Base-by-base conservation (phyloP, 2,113 vertebrate genomes). In the Bujurquina vittata region DNA sequence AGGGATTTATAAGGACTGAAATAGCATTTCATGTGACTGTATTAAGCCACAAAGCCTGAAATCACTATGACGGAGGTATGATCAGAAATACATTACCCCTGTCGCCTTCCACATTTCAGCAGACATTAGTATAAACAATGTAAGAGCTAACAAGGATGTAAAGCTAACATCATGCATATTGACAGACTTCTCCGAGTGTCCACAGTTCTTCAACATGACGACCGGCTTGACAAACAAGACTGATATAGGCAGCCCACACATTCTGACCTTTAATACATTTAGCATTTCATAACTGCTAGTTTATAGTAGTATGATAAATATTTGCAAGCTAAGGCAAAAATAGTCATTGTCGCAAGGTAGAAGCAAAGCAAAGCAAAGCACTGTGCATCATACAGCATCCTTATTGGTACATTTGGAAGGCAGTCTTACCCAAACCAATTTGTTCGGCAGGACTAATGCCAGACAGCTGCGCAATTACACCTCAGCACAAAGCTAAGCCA, bases 391-490 rank as follows among this genome's bases (percentile, higher is more conserved):
- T 84, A 58, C 63, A 74, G 56, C 58, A 57, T 40, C 81, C 26
- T 56, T 8, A 3, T 75, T 80, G 75, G 49, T 80, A 73, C 33
- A 80, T 88, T 73, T 75, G 79, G 55, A 87, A 58, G 54, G 76
- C 67, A 52, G 40, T 79, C 78, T 87, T 75, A 58, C 62, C 31
- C 79, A 69, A 60, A 52, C 80, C 87, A 90, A 87, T 89, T 84
- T 89, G 74, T 87, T 85, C 57, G 52, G 35, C 52, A 83, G 84
- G 79, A 80, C 81, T 82, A 88, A 86, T 86, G 89, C 86, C 91
- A 90, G 89, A 92, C 90, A 92, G 91, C 83, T 91, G 89, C 58
- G 73, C 91, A 90, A 92, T 93, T 91, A 92, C 92, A 89, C 85
- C 80, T 87, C 86, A 88, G 86, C 72, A 91, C 88, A 94, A 91